These are phyloP conservation scores for Amblyjoppa fuscipennis DNA, from an alignment of 2,888 invertebrate species.

Conservation along the genomic window DNA sequence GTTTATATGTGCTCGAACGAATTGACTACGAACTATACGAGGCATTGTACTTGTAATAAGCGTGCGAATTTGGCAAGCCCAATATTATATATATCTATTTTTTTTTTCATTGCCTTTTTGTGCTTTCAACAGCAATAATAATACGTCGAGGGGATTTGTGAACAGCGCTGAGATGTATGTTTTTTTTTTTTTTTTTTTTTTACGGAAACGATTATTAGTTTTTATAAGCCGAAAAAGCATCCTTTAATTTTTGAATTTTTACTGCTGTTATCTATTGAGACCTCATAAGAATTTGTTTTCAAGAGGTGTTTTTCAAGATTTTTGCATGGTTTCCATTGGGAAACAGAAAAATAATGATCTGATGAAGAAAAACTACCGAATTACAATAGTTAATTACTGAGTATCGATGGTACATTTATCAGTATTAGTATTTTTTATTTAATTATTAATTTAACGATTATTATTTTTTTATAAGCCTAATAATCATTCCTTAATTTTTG, in stretches of 20 bases:
- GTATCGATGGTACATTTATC: background rate
- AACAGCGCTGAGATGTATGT: background rate
- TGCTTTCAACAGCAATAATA: slow-evolving; percentile 58
- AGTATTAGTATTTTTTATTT: background rate
- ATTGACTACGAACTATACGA: slow-evolving; percentile 68
- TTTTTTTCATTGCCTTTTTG: slow-evolving; percentile 38
- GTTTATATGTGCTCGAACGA: slow-evolving; percentile 61
- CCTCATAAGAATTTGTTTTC: background rate
- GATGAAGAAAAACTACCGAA: background rate
- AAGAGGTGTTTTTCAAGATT: background rate
- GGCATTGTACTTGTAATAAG: slow-evolving; percentile 70
- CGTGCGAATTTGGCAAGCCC: slow-evolving; percentile 61
- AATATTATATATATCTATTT: background rate
- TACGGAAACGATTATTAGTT: background rate
- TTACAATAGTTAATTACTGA: background rate
- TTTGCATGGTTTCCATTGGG: background rate
- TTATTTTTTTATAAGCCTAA: background rate
- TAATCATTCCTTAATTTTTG: background rate
- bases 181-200: slow-evolving; percentile 2
- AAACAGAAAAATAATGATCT: background rate
- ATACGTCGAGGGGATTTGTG: slow-evolving; percentile 21
- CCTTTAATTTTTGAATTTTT: background rate
- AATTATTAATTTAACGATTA: too few species aligned
- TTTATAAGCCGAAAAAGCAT: background rate
- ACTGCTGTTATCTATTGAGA: background rate